Evolutionary conservation across 37 sponge, comb jelly and placozoan genomes (phyloP), one percentile per base, ranked within the genome.

Genomic region (Geodia barretti): DNA sequence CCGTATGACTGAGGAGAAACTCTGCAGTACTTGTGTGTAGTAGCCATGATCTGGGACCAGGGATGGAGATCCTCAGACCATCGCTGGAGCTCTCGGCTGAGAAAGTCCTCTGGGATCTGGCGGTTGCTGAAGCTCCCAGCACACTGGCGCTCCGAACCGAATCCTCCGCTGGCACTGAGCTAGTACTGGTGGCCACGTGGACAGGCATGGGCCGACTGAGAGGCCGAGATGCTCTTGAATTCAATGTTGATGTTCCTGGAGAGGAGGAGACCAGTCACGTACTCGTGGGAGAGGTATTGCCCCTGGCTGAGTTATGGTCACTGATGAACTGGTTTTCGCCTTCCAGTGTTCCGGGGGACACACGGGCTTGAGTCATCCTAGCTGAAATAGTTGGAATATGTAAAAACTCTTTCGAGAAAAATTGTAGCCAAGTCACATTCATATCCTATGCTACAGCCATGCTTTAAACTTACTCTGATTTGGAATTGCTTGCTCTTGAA

Each of bases 41-140:
- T 84, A 84, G 33, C 84, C 84, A n/a, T n/a, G n/a, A n/a, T n/a
- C n/a, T n/a, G n/a, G n/a, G n/a, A n/a, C 84, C 84, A 23, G 84
- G 84, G 1, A 84, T 84, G 21, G 39, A 68, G 20, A 84, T 69
- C 69, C 54, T 67, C 76, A 84, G 19, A 8, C 84, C 84, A 37
- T 41, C 36, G 1, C 67, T 75, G 25, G 74, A 74, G n/a, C 61
- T 68, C 3, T 68, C 26, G 5, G 38, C 77, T 14, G 7, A 14
- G 54, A 47, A 47, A 17, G 54, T 47, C 54, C 54, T 47, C 7
- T 30, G 20, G 20, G 81, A 80, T 58, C 24, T 61, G 8, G 81
- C n/a, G 70, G 26, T 4, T 61, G 2, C 61, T 54, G 8, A 41
- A 32, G 21, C 31, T 68, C 14, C 35, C 17, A 47, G 70, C 14